Base-by-base conservation (phyloP, 2,888 invertebrate species). In the Eupithecia inturbata region DNA sequence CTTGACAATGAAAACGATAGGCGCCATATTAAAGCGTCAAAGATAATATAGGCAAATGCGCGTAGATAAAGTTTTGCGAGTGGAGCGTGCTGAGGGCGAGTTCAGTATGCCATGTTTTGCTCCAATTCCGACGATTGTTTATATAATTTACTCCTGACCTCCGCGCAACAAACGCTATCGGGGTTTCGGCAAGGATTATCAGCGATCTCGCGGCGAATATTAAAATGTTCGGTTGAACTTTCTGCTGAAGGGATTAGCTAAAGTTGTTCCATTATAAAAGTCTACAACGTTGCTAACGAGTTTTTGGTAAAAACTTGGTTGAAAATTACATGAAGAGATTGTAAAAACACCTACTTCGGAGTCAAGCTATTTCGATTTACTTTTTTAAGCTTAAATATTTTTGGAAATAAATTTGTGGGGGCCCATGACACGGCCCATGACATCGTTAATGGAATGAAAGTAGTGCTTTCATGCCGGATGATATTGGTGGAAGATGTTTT, bases 141-240 rank as follows among this genome's bases (percentile, higher is more conserved):
- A 77, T 72, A 80, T 79, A 77, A 79, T 79, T 57, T 76, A 77
- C 74, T 78, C 69, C 76, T 74, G 76, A 73, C 73, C 80, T 70
- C 76, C 36, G 68, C 62, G 63, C 73, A 77, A 75, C 79, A 74
- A 77, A 74, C 69, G 75, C 71, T 78, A 78, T 78, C 79, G 72
- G 67, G 74, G 72, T 75, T 78, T 80, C 67, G 74, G 60, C 77
- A 78, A 76, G 76, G 75, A 78, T 80, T 76, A 79, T 75, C 72
- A 74, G 71, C 78, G 68, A 71, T 74, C 74, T 75, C 75, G 45
- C 69, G 63, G 73, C 57, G 77, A 76, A 74, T 74, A 80, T 80
- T 80, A 77, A 80, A 77, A 80, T 77, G 64, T 68, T 68, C 74
- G 62, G 75, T 75, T 76, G 53, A 78, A 78, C 77, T 76, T 77